Percentiles rank a stretch among this genome's conserved stretches.
Evolutionary conservation across 2,113 vertebrate species (phyloP).

Genomic region (Malurus elegans): DNA sequence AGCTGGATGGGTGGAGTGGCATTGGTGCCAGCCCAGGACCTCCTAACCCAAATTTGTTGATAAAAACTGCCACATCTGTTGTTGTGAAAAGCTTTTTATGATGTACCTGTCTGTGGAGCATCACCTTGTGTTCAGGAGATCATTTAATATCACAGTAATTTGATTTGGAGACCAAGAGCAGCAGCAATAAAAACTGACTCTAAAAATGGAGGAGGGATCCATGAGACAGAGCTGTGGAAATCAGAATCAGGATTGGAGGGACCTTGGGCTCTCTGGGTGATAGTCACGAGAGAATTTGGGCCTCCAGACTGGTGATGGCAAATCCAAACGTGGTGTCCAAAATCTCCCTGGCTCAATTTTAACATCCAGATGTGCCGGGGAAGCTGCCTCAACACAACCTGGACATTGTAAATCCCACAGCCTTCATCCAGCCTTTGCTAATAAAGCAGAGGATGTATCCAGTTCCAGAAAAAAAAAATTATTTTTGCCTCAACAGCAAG

Average conservation of each 20-base stretch:
- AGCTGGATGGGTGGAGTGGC: neutral
- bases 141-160: fast-evolving
- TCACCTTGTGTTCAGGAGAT: neutral
- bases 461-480: neutral
- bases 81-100: fast-evolving
- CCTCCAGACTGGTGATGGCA: neutral
- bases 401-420: neutral
- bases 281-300: neutral
- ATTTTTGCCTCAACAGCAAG: conserved; percentile 2
- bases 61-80: neutral
- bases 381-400: neutral
- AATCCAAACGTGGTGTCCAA: neutral
- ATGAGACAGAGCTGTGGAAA: neutral
- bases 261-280: neutral
- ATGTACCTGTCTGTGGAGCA: neutral
- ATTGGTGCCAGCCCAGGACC: neutral
- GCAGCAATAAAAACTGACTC: neutral
- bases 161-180: neutral
- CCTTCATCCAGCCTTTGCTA: neutral
- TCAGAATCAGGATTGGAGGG: fast-evolving
- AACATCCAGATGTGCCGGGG: neutral
- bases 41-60: fast-evolving
- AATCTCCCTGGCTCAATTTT: neutral
- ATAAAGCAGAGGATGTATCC: neutral
- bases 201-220: neutral